phyloP scores from a whole-genome alignment of 2,888 invertebrate genomes.

The Dilophus febrilis region DNA sequence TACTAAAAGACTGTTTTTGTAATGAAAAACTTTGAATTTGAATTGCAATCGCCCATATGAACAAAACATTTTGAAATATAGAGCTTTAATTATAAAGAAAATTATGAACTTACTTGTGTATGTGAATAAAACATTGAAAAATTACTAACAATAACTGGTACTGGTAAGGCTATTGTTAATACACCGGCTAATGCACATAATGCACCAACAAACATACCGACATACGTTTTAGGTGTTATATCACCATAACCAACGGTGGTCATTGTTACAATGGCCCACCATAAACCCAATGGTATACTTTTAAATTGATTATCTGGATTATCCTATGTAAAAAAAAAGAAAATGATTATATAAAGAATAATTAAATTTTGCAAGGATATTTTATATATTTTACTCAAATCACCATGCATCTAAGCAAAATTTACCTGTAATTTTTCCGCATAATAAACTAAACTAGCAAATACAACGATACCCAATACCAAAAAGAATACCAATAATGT shows the following conservation, averaged over 20 bases:
- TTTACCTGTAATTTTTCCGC: conserved; percentile 80
- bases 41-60: too few species aligned
- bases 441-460: conserved; percentile 95
- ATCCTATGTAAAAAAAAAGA: conserved; percentile 51
- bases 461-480: conserved; percentile 93
- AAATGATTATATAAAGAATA: conserved; percentile 2
- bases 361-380: background rate
- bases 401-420: conserved; percentile 11
- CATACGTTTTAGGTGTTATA: conserved; percentile 96
- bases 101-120: conserved; percentile 68
- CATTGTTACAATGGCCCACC: conserved; percentile 99
- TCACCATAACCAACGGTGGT: conserved; percentile 97
- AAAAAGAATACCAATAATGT: conserved; percentile 94
- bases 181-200: conserved; percentile 97
- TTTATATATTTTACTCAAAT: too few species aligned
- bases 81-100: too few species aligned
- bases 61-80: too few species aligned
- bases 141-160: conserved; percentile 98
- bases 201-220: conserved; percentile 97
- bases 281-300: conserved; percentile 90
- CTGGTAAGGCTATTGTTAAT: conserved; percentile 94
- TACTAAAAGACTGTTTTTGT: too few species aligned
- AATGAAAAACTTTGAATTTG: too few species aligned
- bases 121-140: conserved; percentile 95
- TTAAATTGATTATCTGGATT: conserved; percentile 96